phyloP scores from a whole-genome alignment of 2,797 vertebrate species.

The Sphenopsis melanotis region DNA sequence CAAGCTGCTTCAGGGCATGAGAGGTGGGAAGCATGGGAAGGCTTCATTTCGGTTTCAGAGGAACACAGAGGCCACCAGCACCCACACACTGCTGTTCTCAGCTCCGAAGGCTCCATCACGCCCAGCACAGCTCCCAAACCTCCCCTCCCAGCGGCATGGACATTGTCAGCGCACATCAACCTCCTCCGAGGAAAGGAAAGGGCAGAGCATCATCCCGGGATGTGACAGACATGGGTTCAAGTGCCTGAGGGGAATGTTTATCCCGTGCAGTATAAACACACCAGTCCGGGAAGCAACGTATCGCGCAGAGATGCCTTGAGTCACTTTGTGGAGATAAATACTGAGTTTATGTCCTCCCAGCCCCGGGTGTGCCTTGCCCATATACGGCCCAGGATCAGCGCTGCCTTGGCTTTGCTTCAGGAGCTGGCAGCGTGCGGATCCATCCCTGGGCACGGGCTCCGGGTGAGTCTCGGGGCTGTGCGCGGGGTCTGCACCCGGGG shows the following conservation, averaged over 20 bases:
- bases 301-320: background rate
- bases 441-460: background rate
- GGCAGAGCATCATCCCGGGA: background rate
- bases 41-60: background rate
- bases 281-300: background rate
- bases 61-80: background rate
- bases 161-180: fast-evolving
- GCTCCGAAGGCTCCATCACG: fast-evolving
- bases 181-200: fast-evolving
- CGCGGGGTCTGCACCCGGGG: fast-evolving
- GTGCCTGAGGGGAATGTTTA: background rate
- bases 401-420: background rate
- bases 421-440: background rate
- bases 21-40: background rate
- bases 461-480: background rate
- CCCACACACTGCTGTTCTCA: background rate
- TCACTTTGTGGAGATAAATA: background rate
- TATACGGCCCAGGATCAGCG: background rate
- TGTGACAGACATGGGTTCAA: background rate
- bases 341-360: background rate
- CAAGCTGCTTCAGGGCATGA: background rate
- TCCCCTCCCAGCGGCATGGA: fast-evolving
- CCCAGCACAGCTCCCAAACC: background rate
- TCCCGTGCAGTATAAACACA: background rate
- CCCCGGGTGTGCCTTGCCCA: background rate